Conservation (phyloP, 2,888 invertebrate genomes). For the Mycalesis mineus region DNA sequence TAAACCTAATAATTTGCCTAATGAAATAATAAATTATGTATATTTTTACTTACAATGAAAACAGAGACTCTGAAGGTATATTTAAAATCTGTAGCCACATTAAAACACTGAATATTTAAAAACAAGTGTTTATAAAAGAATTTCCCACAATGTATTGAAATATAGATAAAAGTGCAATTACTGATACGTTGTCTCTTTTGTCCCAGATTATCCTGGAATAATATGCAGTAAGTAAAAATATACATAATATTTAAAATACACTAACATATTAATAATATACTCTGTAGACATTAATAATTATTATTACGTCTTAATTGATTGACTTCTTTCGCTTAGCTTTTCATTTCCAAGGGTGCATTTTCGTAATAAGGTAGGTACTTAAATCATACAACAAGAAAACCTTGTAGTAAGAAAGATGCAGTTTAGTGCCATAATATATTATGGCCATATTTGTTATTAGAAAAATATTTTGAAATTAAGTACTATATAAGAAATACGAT, state of each 20-base stretch:
- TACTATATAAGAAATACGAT: too few relatives aligned
- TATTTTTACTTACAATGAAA: conserved; percentile 3
- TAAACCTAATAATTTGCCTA: too few relatives aligned
- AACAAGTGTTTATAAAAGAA: neutral
- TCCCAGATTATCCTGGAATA: conserved; percentile 33
- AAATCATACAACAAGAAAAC: too few relatives aligned
- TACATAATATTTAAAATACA: conserved; percentile 26
- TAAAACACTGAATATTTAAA: neutral
- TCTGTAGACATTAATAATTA: neutral
- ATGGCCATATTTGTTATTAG: too few relatives aligned
- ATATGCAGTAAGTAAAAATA: conserved; percentile 32
- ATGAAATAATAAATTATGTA: too few relatives aligned
- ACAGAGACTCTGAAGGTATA: neutral
- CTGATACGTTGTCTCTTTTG: conserved; percentile 31
- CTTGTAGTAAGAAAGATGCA: too few relatives aligned
- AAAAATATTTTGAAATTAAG: too few relatives aligned
- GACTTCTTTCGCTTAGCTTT: neutral
- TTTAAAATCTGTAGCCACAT: neutral
- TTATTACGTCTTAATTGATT: too few relatives aligned
- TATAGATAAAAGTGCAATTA: conserved; percentile 23
- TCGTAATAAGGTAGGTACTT: too few relatives aligned
- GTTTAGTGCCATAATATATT: too few relatives aligned
- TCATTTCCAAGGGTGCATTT: too few relatives aligned
- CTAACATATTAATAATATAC: conserved; percentile 9
- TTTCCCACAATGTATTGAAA: neutral